Evolutionary conservation across 2,888 invertebrate species (phyloP).

Genomic region (Cepaea hortensis): DNA sequence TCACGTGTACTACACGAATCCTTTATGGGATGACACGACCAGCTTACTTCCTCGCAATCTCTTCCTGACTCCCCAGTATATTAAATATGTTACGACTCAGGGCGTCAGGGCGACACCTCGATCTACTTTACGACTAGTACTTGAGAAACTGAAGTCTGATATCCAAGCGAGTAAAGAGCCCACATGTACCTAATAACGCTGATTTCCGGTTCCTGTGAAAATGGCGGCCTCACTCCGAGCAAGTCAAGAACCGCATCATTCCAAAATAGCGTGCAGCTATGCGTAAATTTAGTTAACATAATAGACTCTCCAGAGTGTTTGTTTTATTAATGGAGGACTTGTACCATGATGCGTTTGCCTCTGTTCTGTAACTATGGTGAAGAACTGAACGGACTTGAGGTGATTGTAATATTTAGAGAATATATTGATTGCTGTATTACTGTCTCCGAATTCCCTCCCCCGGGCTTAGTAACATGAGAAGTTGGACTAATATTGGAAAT

Average conservation of each 20-base stretch:
- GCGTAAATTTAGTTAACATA: not conserved
- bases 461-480: not conserved
- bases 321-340: not conserved
- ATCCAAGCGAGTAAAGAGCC: too few relatives aligned
- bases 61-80: too few relatives aligned
- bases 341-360: not conserved
- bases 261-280: not conserved
- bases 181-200: too few relatives aligned
- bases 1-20: too few relatives aligned
- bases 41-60: too few relatives aligned
- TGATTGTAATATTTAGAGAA: not conserved
- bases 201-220: not conserved
- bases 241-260: not conserved
- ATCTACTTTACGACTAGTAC: too few relatives aligned
- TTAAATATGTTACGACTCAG: too few relatives aligned
- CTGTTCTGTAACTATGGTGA: not conserved
- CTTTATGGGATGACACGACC: too few relatives aligned
- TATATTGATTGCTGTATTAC: not conserved
- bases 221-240: not conserved
- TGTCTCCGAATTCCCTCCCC: not conserved
- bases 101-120: too few relatives aligned
- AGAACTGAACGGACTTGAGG: not conserved
- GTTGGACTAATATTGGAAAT: too few relatives aligned
- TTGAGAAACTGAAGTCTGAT: too few relatives aligned
- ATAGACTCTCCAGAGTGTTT: not conserved